Base-by-base conservation (phyloP, 2,888 invertebrate species). In the Sinodicranocentrus sp. region DNA sequence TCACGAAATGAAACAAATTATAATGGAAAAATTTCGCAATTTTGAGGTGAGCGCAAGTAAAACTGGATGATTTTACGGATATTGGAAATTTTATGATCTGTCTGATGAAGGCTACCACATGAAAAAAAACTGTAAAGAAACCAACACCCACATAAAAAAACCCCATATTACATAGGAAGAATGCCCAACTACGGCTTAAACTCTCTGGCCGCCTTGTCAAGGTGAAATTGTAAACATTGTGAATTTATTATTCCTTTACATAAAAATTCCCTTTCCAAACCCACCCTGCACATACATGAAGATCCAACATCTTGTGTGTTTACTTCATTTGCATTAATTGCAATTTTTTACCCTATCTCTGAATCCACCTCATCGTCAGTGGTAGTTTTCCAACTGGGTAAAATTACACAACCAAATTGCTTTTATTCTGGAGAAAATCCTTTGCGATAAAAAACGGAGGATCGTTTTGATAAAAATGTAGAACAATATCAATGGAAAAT, bases 51-150 rank as follows among this genome's bases (percentile, higher is more conserved):
- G 65, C 33, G 54, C 73, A 68, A 75, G 68, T 52, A 25, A 65
- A 70, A 59, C 52, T 77, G 71, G 83, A 83, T 72, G 77, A 83
- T 83, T 77, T 83, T 83, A 83, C 83, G 83, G 77, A 83, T 83
- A 83, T 83, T 83, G 83, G 77, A 83, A 83, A 83, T 83, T 83
- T 83, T 83, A 83, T 76, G 83, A 71, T 71, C 67, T 65, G 80
- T 33, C 72, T 80, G 80, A 80, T 80, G 80, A 67, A 73, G 17
- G 48, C 21, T 63, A 63, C 6, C 10, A 28, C 63, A n/a, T 10
- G n/a, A 28, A 28, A 10, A 28, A 48, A 73, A 61, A n/a, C 48
- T 39, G 13, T 13, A 48, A 48, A 10, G 28, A 13, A 28, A 33
- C 26, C 28, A 17, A 57, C 17, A 57, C 23, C 21, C 21, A 48